Base-by-base conservation (phyloP, 2,113 vertebrate species). In the Sylvietta virens region DNA sequence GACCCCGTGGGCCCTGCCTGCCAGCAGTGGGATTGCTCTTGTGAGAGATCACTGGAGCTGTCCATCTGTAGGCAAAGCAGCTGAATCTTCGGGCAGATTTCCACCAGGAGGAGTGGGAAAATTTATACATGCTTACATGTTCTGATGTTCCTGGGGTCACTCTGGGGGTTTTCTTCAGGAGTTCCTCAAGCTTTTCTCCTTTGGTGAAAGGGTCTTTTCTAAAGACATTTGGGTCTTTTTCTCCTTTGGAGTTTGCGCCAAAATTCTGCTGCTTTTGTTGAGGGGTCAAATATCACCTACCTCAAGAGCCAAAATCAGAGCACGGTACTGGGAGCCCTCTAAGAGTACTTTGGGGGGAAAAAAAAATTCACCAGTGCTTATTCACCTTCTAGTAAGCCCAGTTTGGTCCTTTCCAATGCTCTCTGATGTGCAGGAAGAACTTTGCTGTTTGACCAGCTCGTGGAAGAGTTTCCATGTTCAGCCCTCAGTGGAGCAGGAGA, bases 241-340 rank as follows among this genome's bases (percentile, higher is more conserved):
- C 30, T 53, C 21, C 30, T 28, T 66, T 60, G 51, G n/a, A 53
- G 21, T 45, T 5, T 47, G 4, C 31, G 33, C 21, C 66, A 73
- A 79, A 80, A 23, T 51, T 16, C 30, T 42, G 24, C 30, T 73
- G 67, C 10, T 73, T 47, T 48, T 62, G 12, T 27, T 51, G 16
- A 53, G 33, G 7, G n/a, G n/a, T 35, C 1, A 0, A 35, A 45
- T 7, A 18, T 33, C 53, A 37, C 72, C 22, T 3, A 65, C 13
- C 28, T 31, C 57, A 76, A 21, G 35, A 39, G 65, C 64, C 64
- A 87, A 81, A 85, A 67, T 28, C 19, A 84, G 67, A 81, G 39
- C 44, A 11, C 0, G 0, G 30, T 20, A 31, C 35, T 4, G 7
- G 79, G 42, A 71, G 50, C 0, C 0, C 11, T 61, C 23, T 5